Base-by-base conservation (phyloP, 2,888 invertebrate species). In the Tachina lurida region DNA sequence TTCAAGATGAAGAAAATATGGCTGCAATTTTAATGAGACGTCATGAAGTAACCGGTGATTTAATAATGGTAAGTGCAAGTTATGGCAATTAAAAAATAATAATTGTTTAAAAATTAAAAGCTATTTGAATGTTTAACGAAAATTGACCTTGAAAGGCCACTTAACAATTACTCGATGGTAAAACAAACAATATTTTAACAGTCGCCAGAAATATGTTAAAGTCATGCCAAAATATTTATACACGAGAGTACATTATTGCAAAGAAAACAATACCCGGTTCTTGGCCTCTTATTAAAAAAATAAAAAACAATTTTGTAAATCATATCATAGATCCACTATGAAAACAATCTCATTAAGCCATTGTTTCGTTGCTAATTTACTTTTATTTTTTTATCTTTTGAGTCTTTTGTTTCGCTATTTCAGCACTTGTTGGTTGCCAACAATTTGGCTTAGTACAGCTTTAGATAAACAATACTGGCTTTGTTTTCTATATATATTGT, bases 11-110 rank as follows among this genome's bases (percentile, higher is more conserved):
- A 90, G 94, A 95, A 86, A 97, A 96, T 90, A 96, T 97, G 93
- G 98, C 98, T 12, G 98, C 98, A 7, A 94, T 98, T 89, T 94
- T 98, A 84, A 95, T 98, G 92, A 95, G 97, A 90, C 95, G 95
- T 89, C 97, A 97, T 92, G 94, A 95, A 84, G 94, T 94, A 88
- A 96, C 96, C 91, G 97, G 97, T 87, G 95, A 96, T 91, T 94
- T 97, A 89, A 94, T 97, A 90, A 96, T 98, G 96, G 98, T 98
- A 94, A 96, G 97, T 90, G 15, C 2, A 54, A 60, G 41, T 60
- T 71, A 71, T 56, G 22, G 9, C 41, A 12, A 39, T 47, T 47
- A 43, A 62, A 63, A 52, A 60, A 47, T 56, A 63, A 22, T 49
- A 56, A 75, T 65, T 70, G 15, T 49, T 49, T 47, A 22, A 77